Evolutionary conservation across 2,797 vertebrate genomes (phyloP).

Genomic region (Sciurus vulgaris): DNA sequence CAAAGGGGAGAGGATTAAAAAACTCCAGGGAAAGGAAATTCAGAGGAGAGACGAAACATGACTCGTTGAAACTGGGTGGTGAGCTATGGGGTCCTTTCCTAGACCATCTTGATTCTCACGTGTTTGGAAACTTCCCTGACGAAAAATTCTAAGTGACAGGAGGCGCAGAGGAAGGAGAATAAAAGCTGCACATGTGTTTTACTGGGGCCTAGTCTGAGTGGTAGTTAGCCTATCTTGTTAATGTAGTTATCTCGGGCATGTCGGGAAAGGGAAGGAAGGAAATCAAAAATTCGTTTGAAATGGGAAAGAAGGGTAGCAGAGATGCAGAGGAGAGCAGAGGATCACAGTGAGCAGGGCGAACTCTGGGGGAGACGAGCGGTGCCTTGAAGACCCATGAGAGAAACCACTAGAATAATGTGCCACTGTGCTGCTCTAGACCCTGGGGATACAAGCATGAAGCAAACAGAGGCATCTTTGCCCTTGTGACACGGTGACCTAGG

Average conservation of each 20-base stretch:
- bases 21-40: background rate
- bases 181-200: background rate
- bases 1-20: conserved; percentile 11
- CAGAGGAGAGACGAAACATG: background rate
- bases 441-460: background rate
- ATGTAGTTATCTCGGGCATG: background rate
- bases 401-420: background rate
- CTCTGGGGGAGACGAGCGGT: background rate
- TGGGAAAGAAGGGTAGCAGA: background rate
- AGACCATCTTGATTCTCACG: background rate
- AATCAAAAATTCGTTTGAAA: background rate
- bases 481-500: rapidly evolving
- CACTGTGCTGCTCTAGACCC: background rate
- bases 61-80: background rate
- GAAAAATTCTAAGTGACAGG: background rate
- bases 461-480: background rate
- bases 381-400: background rate
- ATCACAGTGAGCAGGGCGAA: background rate
- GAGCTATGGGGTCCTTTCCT: background rate
- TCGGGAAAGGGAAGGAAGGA: background rate
- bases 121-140: background rate
- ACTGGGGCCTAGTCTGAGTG: background rate
- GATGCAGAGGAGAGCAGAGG: background rate
- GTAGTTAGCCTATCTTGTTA: background rate
- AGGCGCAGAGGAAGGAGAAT: background rate